A percentile compares a stretch with the other conserved stretches of the same genome.
Conservation (phyloP, 2,113 vertebrate species). For the Vulpes vulpes region DNA sequence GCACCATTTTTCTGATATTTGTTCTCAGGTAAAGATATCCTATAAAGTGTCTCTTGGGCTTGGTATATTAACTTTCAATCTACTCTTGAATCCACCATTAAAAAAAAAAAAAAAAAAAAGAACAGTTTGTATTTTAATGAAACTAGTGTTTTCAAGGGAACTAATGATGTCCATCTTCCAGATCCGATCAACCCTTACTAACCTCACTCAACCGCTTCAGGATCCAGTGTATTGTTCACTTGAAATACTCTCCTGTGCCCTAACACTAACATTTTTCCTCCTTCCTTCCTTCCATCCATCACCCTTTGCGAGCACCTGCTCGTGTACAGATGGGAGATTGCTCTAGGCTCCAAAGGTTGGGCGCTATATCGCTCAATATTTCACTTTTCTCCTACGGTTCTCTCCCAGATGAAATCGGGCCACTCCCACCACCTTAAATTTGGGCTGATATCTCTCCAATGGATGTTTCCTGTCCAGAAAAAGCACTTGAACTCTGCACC, state of each 20-base stretch:
- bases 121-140: neutral
- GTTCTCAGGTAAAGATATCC: neutral
- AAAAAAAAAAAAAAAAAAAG: neutral
- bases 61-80: neutral
- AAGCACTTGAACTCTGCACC: neutral
- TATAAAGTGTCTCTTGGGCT: neutral
- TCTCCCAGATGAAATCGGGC: neutral
- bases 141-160: neutral
- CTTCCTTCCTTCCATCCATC: neutral
- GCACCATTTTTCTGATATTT: neutral
- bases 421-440: neutral
- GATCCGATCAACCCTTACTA: neutral
- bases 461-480: neutral
- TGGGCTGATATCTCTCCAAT: neutral
- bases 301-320: neutral
- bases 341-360: neutral
- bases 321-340: neutral
- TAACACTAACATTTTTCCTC: neutral
- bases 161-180: neutral
- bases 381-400: neutral
- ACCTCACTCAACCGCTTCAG: neutral
- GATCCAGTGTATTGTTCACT: neutral
- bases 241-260: fast-evolving
- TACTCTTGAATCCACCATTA: neutral
- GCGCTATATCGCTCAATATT: neutral